phyloP scores from a whole-genome alignment of 2,797 vertebrate genomes.

The Alauda arvensis region DNA sequence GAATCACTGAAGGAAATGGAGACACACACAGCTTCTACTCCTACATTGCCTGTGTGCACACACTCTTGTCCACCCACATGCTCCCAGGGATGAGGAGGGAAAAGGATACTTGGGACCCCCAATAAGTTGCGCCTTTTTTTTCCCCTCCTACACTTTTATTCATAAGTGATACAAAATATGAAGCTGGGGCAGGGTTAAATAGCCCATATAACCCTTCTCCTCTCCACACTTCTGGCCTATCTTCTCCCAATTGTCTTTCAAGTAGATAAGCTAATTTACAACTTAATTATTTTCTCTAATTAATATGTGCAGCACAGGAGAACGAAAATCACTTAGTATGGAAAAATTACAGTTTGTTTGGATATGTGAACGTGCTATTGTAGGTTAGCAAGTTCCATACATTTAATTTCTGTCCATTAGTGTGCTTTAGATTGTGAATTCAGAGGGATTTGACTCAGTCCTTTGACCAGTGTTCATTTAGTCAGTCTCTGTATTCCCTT shows the following conservation, averaged over 20 bases:
- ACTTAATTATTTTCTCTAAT: not conserved
- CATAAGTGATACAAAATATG: not conserved
- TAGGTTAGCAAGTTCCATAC: not conserved
- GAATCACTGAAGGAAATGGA: not conserved
- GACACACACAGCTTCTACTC: not conserved
- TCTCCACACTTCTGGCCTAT: not conserved
- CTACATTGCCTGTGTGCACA: not conserved
- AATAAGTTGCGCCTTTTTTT: not conserved
- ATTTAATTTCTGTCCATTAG: not conserved
- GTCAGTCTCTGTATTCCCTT: not conserved
- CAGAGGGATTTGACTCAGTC: not conserved
- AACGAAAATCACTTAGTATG: not conserved
- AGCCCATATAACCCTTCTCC: not conserved
- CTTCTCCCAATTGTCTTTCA: not conserved
- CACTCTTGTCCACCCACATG: rapidly evolving
- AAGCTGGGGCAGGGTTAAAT: not conserved
- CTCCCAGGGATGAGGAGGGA: not conserved
- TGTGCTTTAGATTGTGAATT: not conserved
- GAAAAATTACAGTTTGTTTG: not conserved
- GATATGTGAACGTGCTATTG: not conserved
- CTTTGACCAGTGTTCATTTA: not conserved
- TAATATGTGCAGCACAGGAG: not conserved
- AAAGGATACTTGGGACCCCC: not conserved
- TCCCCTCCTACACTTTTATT: not conserved
- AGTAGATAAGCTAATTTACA: constrained; percentile 18